Evolutionary conservation across 2,888 invertebrate genomes (phyloP).

Genomic region (Antheraea assamensis): DNA sequence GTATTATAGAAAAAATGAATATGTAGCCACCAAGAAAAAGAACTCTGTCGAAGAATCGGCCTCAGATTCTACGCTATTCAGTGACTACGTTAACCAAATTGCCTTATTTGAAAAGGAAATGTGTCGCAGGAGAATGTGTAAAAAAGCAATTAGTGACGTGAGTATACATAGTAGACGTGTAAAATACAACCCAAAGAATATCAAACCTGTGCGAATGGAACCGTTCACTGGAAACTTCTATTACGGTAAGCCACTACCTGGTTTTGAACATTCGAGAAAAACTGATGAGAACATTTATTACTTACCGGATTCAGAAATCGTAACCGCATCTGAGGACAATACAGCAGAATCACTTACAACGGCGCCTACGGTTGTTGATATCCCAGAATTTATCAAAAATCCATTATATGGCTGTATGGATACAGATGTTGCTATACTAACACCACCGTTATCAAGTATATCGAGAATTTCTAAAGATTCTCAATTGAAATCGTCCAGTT

Average conservation of each 20-base stretch:
- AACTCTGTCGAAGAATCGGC: constrained; percentile 62
- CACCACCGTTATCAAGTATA: constrained; percentile 57
- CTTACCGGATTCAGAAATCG: constrained; percentile 71
- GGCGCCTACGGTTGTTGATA: constrained; percentile 64
- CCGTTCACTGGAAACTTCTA: constrained; percentile 77
- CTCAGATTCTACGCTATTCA: constrained; percentile 79
- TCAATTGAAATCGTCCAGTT: constrained; percentile 68
- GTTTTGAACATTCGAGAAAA: constrained; percentile 63
- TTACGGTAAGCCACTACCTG: constrained; percentile 73
- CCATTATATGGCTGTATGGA: constrained; percentile 70
- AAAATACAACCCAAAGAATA: constrained; percentile 61
- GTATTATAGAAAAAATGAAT: constrained; percentile 76
- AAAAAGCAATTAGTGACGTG: constrained; percentile 69
- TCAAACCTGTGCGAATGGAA: constrained; percentile 70
- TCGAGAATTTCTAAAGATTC: constrained; percentile 64
- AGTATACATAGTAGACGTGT: constrained; percentile 64
- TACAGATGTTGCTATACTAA: constrained; percentile 54
- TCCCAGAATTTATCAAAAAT: constrained; percentile 68
- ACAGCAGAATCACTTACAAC: constrained; percentile 64
- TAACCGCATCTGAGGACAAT: constrained; percentile 69
- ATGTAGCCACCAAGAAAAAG: constrained; percentile 58
- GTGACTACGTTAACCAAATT: constrained; percentile 78
- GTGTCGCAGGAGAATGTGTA: constrained; percentile 61
- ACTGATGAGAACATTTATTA: constrained; percentile 71
- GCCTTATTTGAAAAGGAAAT: constrained; percentile 70